Conservation (phyloP, 1,140 invertebrate genomes). For the Drosophila nigrodunni region DNA sequence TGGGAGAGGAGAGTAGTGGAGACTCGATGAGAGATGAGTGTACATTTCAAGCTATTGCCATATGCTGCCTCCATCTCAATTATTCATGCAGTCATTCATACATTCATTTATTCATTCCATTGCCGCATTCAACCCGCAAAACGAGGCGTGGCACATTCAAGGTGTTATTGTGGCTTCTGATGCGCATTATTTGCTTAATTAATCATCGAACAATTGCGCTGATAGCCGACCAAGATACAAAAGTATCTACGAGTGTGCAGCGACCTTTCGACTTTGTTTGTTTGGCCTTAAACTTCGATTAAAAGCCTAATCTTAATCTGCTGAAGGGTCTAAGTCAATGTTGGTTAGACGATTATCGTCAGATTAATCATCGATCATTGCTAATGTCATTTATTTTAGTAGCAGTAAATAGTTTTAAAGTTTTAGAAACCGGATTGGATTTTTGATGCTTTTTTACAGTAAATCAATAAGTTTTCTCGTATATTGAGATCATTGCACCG, state of each 20-base stretch:
- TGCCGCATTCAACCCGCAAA: background rate
- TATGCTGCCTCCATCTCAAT: conserved; percentile 61
- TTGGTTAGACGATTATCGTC: background rate
- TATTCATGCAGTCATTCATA: conserved; percentile 70
- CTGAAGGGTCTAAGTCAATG: background rate
- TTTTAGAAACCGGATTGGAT: too few species aligned
- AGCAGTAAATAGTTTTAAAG: too few species aligned
- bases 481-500: background rate
- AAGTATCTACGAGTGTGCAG: conserved; percentile 13
- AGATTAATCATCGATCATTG: conserved; percentile 9
- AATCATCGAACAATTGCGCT: conserved; percentile 74
- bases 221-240: conserved; percentile 52
- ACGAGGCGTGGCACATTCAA: conserved; percentile 52
- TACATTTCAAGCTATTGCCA: conserved; percentile 56
- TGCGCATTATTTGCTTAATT: conserved; percentile 63
- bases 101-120: conserved; percentile 59
- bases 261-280: background rate
- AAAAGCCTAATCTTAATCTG: background rate
- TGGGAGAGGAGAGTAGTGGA: too few species aligned
- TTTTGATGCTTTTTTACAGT: too few species aligned
- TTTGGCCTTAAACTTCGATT: background rate
- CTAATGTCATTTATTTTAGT: too few species aligned
- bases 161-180: conserved; percentile 41
- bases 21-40: conserved; percentile 54
- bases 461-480: too few species aligned